Conservation (phyloP, 2,888 invertebrate species). For the Patella depressa region DNA sequence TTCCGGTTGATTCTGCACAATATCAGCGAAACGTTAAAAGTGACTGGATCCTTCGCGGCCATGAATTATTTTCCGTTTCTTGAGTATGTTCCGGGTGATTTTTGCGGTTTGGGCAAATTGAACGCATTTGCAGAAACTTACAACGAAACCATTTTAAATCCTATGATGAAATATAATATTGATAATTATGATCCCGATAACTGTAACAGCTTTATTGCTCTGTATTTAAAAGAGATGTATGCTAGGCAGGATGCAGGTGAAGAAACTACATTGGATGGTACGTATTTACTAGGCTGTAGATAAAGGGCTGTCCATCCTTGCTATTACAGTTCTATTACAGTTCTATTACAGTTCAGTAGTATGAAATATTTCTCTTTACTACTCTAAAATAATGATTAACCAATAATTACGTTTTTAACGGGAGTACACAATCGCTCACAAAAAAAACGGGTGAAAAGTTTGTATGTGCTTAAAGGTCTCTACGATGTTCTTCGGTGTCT, state of each 20-base stretch:
- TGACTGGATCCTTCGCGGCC: background rate
- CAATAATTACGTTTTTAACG: too few species aligned
- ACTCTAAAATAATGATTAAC: too few species aligned
- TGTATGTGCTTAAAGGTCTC: too few species aligned
- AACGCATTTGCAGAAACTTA: background rate
- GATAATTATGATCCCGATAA: slow-evolving; percentile 8
- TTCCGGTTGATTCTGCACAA: background rate
- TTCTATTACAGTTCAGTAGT: too few species aligned
- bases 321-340: too few species aligned
- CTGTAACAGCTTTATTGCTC: background rate
- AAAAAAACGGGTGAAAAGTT: too few species aligned
- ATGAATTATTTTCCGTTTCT: slow-evolving; percentile 1
- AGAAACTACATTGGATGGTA: too few species aligned
- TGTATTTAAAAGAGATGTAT: background rate
- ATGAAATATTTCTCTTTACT: too few species aligned
- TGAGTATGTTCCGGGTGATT: background rate
- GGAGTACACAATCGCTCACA: too few species aligned
- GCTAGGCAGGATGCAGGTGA: background rate
- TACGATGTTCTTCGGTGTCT: too few species aligned
- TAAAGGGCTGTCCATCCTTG: too few species aligned
- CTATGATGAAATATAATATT: background rate
- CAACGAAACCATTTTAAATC: background rate
- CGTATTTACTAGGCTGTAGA: too few species aligned
- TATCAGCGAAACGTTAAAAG: background rate
- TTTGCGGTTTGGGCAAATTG: background rate